Conservation (phyloP, 2,113 vertebrate species). For the Rhinopithecus roxellana region DNA sequence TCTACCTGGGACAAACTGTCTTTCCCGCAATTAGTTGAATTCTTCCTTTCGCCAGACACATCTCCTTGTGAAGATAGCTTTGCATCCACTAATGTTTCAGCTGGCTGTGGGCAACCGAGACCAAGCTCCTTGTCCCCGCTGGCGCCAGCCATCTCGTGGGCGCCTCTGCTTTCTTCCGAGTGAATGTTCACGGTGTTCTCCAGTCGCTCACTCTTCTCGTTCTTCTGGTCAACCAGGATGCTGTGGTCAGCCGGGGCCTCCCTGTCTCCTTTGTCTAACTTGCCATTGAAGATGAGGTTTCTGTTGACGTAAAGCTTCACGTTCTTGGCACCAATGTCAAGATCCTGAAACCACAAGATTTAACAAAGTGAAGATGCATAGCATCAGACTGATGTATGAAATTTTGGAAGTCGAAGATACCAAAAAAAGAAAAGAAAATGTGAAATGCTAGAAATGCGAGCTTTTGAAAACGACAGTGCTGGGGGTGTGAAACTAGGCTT, state of each 20-base stretch:
- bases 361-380: not conserved
- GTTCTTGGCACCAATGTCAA: constrained; percentile 89
- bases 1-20: constrained; percentile 50
- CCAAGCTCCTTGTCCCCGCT: not conserved
- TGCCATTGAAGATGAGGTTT: constrained; percentile 90
- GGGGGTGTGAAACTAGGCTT: not conserved
- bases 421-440: not conserved
- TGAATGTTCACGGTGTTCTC: rapidly evolving
- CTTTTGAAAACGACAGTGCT: not conserved
- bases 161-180: not conserved
- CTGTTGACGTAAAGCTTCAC: constrained; percentile 93
- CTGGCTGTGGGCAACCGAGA: not conserved
- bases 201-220: not conserved
- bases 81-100: not conserved
- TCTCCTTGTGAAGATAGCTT: constrained; percentile 57
- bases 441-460: not conserved
- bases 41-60: constrained; percentile 27
- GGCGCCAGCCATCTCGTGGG: not conserved
- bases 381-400: not conserved
- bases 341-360: constrained; percentile 85
- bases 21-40: not conserved
- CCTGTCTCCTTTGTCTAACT: constrained; percentile 89
- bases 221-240: constrained; percentile 82
- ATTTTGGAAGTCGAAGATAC: not conserved
- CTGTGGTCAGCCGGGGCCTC: constrained; percentile 85